phyloP scores from a whole-genome alignment of 1,140 invertebrate genomes.

The Neelides sp. region DNA sequence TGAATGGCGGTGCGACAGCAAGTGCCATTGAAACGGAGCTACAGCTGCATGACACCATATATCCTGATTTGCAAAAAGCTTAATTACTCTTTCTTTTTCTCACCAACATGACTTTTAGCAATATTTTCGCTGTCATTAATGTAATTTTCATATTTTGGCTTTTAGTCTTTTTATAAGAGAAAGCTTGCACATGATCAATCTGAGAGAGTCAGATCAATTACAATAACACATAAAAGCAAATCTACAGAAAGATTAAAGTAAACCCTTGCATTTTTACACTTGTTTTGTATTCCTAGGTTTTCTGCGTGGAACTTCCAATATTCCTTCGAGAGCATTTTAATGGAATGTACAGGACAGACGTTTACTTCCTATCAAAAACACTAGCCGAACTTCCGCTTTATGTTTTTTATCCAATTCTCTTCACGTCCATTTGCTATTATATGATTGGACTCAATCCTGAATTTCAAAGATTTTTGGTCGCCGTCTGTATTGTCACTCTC shows the following conservation, averaged over 20 bases:
- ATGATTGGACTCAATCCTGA: slow-evolving; percentile 68
- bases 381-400: slow-evolving; percentile 67
- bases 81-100: slow-evolving; percentile 84
- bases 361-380: slow-evolving; percentile 86
- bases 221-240: not conserved
- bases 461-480: slow-evolving; percentile 56
- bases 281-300: slow-evolving; percentile 53
- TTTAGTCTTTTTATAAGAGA: too few relatives aligned
- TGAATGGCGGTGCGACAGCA: slow-evolving; percentile 73
- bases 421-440: slow-evolving; percentile 73
- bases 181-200: too few relatives aligned
- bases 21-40: slow-evolving; percentile 68
- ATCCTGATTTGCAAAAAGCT: slow-evolving; percentile 66
- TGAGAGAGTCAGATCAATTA: not conserved
- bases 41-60: slow-evolving; percentile 74
- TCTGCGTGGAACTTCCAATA: slow-evolving; percentile 79
- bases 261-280: too few relatives aligned
- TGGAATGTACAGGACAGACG: slow-evolving; percentile 81
- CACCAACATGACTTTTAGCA: slow-evolving; percentile 87
- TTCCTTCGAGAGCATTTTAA: slow-evolving; percentile 82
- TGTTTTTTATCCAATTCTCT: slow-evolving; percentile 60
- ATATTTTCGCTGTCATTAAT: slow-evolving; percentile 74
- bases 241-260: too few relatives aligned
- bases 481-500: slow-evolving; percentile 58
- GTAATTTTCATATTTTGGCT: too few relatives aligned